Conservation (phyloP, 2,797 vertebrate species). For the Paramormyrops hopkinsi region DNA sequence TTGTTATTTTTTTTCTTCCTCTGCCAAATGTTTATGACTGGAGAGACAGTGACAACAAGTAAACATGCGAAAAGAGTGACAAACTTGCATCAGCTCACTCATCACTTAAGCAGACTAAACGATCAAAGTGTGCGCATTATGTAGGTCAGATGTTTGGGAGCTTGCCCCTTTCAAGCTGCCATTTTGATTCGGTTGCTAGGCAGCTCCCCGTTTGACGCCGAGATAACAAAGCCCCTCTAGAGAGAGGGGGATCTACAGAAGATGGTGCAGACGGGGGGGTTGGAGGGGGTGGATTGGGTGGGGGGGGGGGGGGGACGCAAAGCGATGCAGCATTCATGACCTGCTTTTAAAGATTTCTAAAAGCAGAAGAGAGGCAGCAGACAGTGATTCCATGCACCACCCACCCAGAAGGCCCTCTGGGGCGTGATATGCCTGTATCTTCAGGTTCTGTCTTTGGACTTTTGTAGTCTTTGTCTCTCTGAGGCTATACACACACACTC, state of each 20-base stretch:
- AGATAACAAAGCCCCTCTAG: conserved; percentile 25
- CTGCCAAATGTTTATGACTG: not conserved
- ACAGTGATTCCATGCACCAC: conserved; percentile 5
- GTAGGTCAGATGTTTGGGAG: conserved; percentile 30
- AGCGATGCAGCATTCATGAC: conserved; percentile 32
- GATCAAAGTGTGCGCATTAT: conserved; percentile 24
- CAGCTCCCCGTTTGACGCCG: conserved; percentile 12
- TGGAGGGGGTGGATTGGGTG: conserved; percentile 3
- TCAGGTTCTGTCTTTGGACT: not conserved
- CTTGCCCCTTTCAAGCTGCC: conserved; percentile 20
- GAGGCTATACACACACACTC: not conserved
- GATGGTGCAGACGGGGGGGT: conserved; percentile 9
- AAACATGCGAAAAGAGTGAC: conserved; percentile 12
- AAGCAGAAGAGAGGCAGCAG: conserved; percentile 13
- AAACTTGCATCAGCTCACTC: conserved; percentile 6
- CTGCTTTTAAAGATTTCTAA: conserved; percentile 34
- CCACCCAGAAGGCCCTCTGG: not conserved
- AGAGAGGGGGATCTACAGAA: conserved; percentile 32
- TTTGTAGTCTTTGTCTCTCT: not conserved
- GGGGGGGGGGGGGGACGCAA: conserved; percentile 31
- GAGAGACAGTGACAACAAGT: conserved; percentile 14
- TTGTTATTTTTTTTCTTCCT: not conserved
- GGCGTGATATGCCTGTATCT: not conserved
- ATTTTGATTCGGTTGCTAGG: conserved; percentile 29
- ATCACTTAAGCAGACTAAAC: conserved; percentile 22